Evolutionary conservation across 2,797 vertebrate genomes (phyloP), one percentile per base, ranked within the genome.

Genomic region (Mus minutoides): DNA sequence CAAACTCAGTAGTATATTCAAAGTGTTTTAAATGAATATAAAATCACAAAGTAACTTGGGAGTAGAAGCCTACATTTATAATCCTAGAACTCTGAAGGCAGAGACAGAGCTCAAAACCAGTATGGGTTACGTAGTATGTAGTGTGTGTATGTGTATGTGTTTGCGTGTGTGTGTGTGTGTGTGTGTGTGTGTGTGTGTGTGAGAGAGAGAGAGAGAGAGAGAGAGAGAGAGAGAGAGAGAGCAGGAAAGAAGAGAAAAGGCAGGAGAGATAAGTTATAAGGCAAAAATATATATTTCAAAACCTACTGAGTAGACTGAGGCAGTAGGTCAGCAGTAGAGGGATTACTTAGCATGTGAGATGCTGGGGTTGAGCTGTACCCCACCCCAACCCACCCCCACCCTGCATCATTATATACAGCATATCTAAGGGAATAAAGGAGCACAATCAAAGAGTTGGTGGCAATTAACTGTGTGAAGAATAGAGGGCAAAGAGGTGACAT

Each of bases 11-110:
- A 26, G 82, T 88, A 16, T 79, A 75, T 96, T 76, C 37, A 73
- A 88, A 91, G 34, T 87, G 40, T 62, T 21, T 37, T 92, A 91
- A 90, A 22, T 78, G 21, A 76, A 94, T 92, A 77, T 11, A 21
- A 89, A 91, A 91, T 79, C 19, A 75, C 10, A 79, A 43, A 83
- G 24, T 31, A 58, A 34, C 8, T 1, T 49, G 29, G 19, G 40
- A 54, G 58, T 79, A 62, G 17, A 60, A n/a, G 43, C 60, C 71
- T n/a, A 54, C 21, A 31, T 34, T 9, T 62, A 10, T 4, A 8
- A 52, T 64, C 43, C 46, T 26, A 90, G 60, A 26, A 37, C 34
- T 52, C 43, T 40, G 26, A 12, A 31, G n/a, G 16, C n/a, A 40
- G 60, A 67, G 24, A 46, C 40, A 37, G 29, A 17, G n/a, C 49